A percentile compares a stretch with the other conserved stretches of the same genome.
Conservation (phyloP, 1,140 invertebrate genomes). For the Drosophila paulistorum region DNA sequence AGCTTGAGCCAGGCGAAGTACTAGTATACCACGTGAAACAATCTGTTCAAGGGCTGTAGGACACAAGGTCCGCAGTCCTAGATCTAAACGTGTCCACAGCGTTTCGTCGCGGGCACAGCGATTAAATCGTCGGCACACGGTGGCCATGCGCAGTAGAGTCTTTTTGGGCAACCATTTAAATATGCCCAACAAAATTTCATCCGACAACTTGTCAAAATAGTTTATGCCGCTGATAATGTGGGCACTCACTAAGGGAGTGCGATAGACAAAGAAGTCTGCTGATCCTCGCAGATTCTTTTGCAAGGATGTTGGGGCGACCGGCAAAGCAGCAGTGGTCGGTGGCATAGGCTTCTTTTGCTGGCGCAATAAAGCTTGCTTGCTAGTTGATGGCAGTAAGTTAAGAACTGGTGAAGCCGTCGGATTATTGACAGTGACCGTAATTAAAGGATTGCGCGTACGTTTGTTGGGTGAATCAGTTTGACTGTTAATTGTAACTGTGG, state of each 20-base stretch:
- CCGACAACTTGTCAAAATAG: conserved; percentile 88
- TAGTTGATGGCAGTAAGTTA: conserved; percentile 67
- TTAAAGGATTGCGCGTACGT: conserved; percentile 31
- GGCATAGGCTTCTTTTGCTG: conserved; percentile 40
- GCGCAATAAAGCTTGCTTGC: conserved; percentile 56
- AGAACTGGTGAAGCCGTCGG: conserved; percentile 37
- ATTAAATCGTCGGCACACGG: conserved; percentile 88
- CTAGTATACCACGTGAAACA: conserved; percentile 88
- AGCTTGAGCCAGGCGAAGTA: conserved; percentile 90
- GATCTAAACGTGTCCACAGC: conserved; percentile 92
- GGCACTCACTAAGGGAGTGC: conserved; percentile 52
- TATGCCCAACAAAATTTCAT: conserved; percentile 93
- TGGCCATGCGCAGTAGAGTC: conserved; percentile 87
- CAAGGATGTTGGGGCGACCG: conserved; percentile 15
- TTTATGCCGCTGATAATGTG: conserved; percentile 79
- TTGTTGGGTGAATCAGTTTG: conserved; percentile 45
- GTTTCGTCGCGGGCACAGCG: conserved; percentile 91
- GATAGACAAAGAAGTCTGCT: conserved; percentile 71
- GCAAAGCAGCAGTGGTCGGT: neutral
- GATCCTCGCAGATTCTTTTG: neutral
- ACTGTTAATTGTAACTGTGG: conserved; percentile 47
- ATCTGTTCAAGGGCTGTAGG: conserved; percentile 88
- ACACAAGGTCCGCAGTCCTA: conserved; percentile 87
- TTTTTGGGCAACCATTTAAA: conserved; percentile 92
- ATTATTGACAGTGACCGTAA: conserved; percentile 27